Evolutionary conservation across 2,797 vertebrate genomes (phyloP), one percentile per base, ranked within the genome.

Genomic region (Microchirus variegatus): DNA sequence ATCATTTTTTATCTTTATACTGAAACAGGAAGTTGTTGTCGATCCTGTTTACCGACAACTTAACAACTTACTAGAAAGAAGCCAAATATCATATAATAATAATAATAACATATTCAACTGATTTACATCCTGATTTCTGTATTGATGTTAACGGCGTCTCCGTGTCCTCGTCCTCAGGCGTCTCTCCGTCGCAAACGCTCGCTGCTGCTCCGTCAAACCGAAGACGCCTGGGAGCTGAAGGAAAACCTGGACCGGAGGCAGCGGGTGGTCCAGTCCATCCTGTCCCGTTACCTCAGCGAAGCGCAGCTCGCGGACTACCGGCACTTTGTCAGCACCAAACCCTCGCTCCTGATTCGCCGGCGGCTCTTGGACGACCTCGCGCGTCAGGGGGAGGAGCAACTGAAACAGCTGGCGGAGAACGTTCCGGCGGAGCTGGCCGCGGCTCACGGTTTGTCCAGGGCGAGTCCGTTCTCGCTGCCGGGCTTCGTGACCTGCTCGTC

Each of bases 241-340:
- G 96, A 99, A 81, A 98, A 98, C 85, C 80, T 99, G 53, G 97
- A 99, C 81, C 95, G 96, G 0, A 93, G 97, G 19, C 95, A 96
- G 59, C 93, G 92, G 0, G 89, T 95, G n/a, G 97, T 99, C 53
- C 80, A 95, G 67, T 87, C 89, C 63, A 95, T 98, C 85, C 90
- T 99, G 83, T 82, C 91, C 41, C 85, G 90, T 63, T 94, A 95
- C 92, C 91, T 99, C 61, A 93, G 88, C 0, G 70, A 79, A 1
- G 82, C 90, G 0, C 95, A 98, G 75, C 95, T 99, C 22, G 91
- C 80, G 18, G 94, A 96, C 63, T 98, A 97, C 90, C 94, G 92
- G 69, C 92, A 72, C 58, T 96, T 95, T 16, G 95, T 99, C 72
- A 93, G 92, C 70, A 86, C 94, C 90, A 99, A 95, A 80, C 96